Evolutionary conservation across 2,113 vertebrate genomes (phyloP), one percentile per base, ranked within the genome.

Genomic region (Anarhynchus alexandrinus): DNA sequence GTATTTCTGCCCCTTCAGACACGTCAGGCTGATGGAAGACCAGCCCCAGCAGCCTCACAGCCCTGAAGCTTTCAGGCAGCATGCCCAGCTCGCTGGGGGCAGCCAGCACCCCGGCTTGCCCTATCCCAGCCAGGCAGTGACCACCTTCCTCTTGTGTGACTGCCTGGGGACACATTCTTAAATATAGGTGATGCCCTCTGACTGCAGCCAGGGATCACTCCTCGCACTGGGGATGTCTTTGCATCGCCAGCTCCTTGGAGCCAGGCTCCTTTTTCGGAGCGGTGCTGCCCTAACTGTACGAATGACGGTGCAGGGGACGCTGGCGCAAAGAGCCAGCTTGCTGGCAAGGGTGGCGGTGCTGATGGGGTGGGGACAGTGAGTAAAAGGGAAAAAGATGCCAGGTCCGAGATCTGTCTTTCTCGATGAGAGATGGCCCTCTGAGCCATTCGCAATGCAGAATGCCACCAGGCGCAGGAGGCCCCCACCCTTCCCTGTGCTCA

Each of bases 231-330:
- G 67, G 36, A 7, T 12, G 10, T 45, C 70, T 40, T 25, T 43
- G 32, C 58, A 32, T 14, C 3, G 2, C 58, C 74, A 71, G 57
- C 55, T 81, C 57, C 73, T 42, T 2, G 9, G 20, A 88, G 73
- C 30, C 7, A 2, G 49, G n/a, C 57, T 92, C n/a, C 40, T 66
- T 61, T 61, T 49, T 43, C 0, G 2, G 69, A 77, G 32, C 2
- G 1, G 11, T 2, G 1, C 40, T 61, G 36, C 47, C 36, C 32
- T 82, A 43, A n/a, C 0, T 0, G 16, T 27, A 52, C 55, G 70
- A 81, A 43, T 49, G 30, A 77, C 0, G 5, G 42, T 22, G 27
- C 34, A 12, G 47, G 61, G 32, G 32, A 43, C 4, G 5, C 49
- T 52, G 61, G 21, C 3, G 7, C 7, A 2, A 2, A 54, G 10